These are phyloP conservation scores for Cheilosia soror DNA, from an alignment of 2,888 invertebrate genomes.

Conservation along the genomic window DNA sequence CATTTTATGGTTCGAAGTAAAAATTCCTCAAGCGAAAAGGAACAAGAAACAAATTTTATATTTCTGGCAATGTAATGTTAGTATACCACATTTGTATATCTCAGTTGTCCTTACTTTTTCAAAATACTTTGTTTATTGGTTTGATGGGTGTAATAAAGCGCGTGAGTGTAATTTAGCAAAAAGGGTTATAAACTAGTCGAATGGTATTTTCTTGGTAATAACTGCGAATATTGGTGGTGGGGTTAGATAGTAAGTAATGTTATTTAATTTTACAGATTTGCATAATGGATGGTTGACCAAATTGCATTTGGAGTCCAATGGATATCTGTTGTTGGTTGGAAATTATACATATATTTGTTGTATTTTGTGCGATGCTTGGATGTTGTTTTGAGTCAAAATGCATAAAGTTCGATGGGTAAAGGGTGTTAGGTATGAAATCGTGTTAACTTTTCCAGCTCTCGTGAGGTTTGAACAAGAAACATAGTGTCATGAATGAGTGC, in stretches of 20 bases:
- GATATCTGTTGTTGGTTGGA: background rate
- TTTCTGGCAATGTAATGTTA: background rate
- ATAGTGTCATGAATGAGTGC: too few species aligned
- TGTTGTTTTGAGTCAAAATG: background rate
- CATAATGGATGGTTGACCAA: conserved; percentile 48
- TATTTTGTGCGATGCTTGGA: background rate
- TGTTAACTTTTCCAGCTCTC: too few species aligned
- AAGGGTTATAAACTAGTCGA: conserved; percentile 54
- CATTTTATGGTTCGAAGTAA: conserved; percentile 2
- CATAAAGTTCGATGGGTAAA: too few species aligned
- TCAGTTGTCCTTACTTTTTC: background rate
- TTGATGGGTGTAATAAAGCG: conserved; percentile 37
- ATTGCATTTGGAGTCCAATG: conserved; percentile 3
- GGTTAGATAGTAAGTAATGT: conserved; percentile 14
- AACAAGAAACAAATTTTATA: background rate
- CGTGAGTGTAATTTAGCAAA: conserved; percentile 54
- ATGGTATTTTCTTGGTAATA: conserved; percentile 33
- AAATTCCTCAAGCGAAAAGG: conserved; percentile 1
- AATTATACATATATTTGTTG: background rate
- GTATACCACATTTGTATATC: background rate
- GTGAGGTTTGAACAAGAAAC: too few species aligned
- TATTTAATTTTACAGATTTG: conserved; percentile 37
- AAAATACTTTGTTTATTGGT: background rate
- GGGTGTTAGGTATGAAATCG: too few species aligned
- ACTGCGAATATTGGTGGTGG: conserved; percentile 15